Evolutionary conservation across 2,797 vertebrate species (phyloP).

Genomic region (Danionella dracula): DNA sequence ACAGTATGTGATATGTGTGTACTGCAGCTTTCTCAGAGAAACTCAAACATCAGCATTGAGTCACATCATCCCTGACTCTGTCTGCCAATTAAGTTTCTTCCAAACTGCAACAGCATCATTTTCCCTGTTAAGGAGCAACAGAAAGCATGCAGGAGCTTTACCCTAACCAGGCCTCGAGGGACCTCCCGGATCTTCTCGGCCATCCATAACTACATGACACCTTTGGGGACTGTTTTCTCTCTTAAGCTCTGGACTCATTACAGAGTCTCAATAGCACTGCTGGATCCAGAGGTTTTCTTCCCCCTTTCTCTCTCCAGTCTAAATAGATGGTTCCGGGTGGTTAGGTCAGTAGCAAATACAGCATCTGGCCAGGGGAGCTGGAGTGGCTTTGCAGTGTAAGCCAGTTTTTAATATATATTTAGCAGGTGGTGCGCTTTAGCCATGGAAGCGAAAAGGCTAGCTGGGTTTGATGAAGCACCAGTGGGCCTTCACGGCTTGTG

Average conservation of each 20-base stretch:
- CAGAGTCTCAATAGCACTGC: conserved; percentile 70
- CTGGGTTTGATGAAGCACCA: conserved; percentile 54
- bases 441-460: conserved; percentile 38
- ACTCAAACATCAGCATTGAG: conserved; percentile 1
- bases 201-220: conserved; percentile 86
- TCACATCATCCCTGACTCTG: background rate
- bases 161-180: conserved; percentile 66
- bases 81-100: conserved; percentile 62
- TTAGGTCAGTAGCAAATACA: conserved; percentile 69
- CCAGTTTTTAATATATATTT: conserved; percentile 71
- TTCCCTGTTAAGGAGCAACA: conserved; percentile 53
- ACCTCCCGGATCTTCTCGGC: conserved; percentile 57
- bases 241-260: conserved; percentile 85
- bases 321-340: conserved; percentile 70
- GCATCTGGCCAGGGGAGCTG: conserved; percentile 56
- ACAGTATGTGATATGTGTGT: background rate
- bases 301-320: conserved; percentile 76
- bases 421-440: conserved; percentile 67
- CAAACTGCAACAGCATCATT: conserved; percentile 61
- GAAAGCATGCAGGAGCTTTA: conserved; percentile 60
- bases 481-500: conserved; percentile 40
- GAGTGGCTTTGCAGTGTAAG: conserved; percentile 66
- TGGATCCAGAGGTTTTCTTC: conserved; percentile 82
- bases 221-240: conserved; percentile 81
- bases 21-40: background rate